A percentile compares a stretch with the other conserved stretches of the same genome.
Conservation (phyloP, 2,113 vertebrate species). For the Uropsilus gracilis region DNA sequence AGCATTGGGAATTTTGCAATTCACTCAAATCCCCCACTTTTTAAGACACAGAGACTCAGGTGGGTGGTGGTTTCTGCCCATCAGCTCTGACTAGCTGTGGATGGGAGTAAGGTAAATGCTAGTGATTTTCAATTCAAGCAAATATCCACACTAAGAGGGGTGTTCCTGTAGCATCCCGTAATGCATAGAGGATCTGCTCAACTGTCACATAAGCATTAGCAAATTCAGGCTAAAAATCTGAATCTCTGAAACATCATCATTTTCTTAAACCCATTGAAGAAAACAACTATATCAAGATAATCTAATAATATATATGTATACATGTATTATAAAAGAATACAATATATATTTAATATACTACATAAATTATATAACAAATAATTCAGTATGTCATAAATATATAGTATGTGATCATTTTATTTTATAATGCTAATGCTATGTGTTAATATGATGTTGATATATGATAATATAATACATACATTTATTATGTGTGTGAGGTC, state of each 20-base stretch:
- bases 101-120: background rate
- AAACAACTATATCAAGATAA: too few species aligned
- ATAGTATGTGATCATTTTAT: too few species aligned
- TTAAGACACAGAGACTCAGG: background rate
- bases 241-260: background rate
- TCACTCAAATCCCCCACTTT: background rate
- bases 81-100: background rate
- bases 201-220: background rate
- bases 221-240: background rate
- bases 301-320: background rate
- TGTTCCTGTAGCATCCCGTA: background rate
- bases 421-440: background rate
- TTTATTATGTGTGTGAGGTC: background rate
- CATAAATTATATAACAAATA: background rate
- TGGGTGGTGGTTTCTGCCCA: rapidly evolving
- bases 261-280: background rate
- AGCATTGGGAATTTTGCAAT: background rate
- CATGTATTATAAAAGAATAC: background rate
- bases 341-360: background rate
- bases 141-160: background rate
- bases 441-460: background rate
- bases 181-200: background rate
- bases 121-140: background rate
- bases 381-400: background rate
- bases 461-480: too few species aligned